Evolutionary conservation across 1,140 invertebrate genomes (phyloP).

Genomic region (Mesaphorura yosii): DNA sequence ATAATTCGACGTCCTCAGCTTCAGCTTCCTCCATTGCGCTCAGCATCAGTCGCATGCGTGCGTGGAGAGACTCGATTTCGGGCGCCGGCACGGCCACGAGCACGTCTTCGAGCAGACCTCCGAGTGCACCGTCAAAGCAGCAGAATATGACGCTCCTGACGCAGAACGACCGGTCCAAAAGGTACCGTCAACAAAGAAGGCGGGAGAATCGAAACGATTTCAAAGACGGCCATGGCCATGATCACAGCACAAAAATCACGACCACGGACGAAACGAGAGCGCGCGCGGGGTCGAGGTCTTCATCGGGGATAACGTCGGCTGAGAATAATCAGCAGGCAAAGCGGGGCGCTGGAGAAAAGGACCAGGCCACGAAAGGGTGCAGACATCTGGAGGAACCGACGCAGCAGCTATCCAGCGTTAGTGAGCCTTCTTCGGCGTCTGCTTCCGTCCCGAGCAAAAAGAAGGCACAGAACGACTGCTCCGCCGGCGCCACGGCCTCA

Average conservation of each 20-base stretch:
- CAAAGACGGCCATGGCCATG: no score
- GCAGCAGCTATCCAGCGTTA: not conserved
- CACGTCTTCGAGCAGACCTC: no score
- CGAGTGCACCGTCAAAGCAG: no score
- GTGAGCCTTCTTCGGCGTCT: not conserved
- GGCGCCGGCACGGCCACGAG: not conserved
- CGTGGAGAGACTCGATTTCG: not conserved
- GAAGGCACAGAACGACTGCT: no score
- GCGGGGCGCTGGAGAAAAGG: not conserved
- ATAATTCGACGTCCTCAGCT: not conserved
- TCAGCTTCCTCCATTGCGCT: no score
- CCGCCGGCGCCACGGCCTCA: no score
- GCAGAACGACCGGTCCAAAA: not conserved
- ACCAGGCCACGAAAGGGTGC: not conserved
- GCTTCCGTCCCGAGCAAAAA: not conserved
- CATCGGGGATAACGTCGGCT: no score
- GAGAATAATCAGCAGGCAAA: no score
- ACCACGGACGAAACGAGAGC: not conserved
- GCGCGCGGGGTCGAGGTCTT: no score
- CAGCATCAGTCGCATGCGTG: no score
- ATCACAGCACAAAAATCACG: not conserved
- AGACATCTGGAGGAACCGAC: not conserved
- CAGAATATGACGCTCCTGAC: not conserved
- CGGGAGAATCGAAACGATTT: no score
- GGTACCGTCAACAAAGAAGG: not conserved